These are phyloP conservation scores for Hemicrepidius hirtus DNA, from an alignment of 2,888 invertebrate genomes.

Conservation along the genomic window DNA sequence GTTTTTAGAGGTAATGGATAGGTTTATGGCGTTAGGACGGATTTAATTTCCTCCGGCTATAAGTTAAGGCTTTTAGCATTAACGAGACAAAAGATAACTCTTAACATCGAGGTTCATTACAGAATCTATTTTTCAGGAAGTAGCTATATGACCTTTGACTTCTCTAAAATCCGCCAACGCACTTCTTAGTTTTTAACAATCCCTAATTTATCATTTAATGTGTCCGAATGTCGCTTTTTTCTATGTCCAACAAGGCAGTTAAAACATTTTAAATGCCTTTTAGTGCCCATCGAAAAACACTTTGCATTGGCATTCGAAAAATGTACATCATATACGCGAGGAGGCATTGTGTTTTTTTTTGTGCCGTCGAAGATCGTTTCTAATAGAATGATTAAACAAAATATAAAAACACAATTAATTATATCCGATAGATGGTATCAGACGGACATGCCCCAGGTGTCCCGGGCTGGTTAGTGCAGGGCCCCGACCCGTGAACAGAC, in stretches of 20 bases:
- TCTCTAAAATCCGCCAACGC: conserved; percentile 13
- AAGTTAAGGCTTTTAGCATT: conserved; percentile 19
- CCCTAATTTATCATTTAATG: conserved; percentile 12
- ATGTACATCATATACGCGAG: conserved; percentile 63
- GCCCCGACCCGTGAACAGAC: conserved; percentile 62
- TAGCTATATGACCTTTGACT: conserved; percentile 32
- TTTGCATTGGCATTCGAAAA: conserved; percentile 66
- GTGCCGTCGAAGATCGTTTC: conserved; percentile 64
- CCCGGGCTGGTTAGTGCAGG: conserved; percentile 62
- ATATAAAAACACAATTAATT: conserved; percentile 73
- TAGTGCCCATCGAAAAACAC: conserved; percentile 29
- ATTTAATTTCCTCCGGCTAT: conserved; percentile 37
- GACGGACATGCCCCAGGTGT: conserved; percentile 69
- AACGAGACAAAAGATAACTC: conserved; percentile 14
- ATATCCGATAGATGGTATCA: conserved; percentile 71
- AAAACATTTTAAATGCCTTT: conserved; percentile 28
- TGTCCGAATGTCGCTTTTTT: neutral
- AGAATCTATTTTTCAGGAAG: conserved; percentile 21
- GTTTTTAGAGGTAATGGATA: conserved; percentile 37
- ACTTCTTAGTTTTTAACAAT: conserved; percentile 6
- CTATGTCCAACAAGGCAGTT: conserved; percentile 25
- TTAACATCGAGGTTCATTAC: neutral
- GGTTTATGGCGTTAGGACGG: conserved; percentile 15
- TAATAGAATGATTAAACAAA: conserved; percentile 72
- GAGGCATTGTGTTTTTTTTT: conserved; percentile 49